A percentile compares a stretch with the other conserved stretches of the same genome.
These are phyloP conservation scores for Ceratina japonica DNA, from an alignment of 1,140 invertebrate genomes.

Conservation along the genomic window DNA sequence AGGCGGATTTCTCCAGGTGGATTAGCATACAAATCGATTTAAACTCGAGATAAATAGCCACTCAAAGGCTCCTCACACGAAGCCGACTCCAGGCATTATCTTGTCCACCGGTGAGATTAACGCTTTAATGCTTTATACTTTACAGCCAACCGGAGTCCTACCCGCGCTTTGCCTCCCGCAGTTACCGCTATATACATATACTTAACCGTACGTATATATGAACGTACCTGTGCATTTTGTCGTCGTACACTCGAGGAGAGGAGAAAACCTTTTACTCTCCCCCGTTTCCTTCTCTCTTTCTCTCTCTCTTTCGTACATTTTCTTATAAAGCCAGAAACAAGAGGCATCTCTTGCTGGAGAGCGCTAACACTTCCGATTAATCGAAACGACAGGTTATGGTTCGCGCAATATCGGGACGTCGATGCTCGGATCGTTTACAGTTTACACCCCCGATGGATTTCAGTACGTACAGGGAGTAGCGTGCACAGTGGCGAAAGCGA, in stretches of 20 bases:
- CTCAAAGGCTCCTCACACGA: constrained; percentile 77
- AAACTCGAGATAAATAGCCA: constrained; percentile 80
- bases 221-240: constrained; percentile 55
- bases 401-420: constrained; percentile 52
- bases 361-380: constrained; percentile 54
- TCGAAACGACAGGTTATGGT: constrained; percentile 66
- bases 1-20: constrained; percentile 76
- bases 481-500: constrained; percentile 2
- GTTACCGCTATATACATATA: constrained; percentile 49
- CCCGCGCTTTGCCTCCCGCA: constrained; percentile 54
- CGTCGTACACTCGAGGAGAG: constrained; percentile 21
- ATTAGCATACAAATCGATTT: constrained; percentile 81
- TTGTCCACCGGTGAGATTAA: constrained; percentile 78
- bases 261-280: constrained; percentile 46
- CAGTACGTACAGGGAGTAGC: constrained; percentile 43
- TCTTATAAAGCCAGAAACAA: no score
- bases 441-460: constrained; percentile 65
- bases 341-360: not conserved
- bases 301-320: not conserved
- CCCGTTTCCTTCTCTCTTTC: not conserved
- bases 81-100: constrained; percentile 77
- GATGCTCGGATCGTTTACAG: constrained; percentile 63
- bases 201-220: constrained; percentile 19
- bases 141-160: constrained; percentile 60
- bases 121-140: constrained; percentile 78